These are phyloP conservation scores for Diachrysia chrysitis DNA, from an alignment of 2,888 invertebrate genomes.

Conservation along the genomic window DNA sequence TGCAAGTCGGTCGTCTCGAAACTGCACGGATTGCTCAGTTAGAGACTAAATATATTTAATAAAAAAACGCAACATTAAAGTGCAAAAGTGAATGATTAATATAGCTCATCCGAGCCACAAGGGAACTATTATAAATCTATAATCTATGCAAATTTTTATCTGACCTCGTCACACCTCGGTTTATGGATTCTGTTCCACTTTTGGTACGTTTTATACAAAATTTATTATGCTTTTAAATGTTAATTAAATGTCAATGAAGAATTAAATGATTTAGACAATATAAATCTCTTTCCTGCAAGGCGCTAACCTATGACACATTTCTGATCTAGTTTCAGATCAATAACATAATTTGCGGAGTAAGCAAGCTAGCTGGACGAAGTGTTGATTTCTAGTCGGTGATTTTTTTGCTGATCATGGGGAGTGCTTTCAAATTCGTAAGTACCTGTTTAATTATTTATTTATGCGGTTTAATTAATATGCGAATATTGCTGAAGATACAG, in stretches of 20 bases:
- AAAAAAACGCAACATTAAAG: constrained; percentile 57
- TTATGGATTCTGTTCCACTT: constrained; percentile 82
- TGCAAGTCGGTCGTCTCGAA: constrained; percentile 78
- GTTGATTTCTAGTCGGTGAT: constrained; percentile 51
- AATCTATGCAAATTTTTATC: constrained; percentile 79
- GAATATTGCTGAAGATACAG: too few relatives aligned
- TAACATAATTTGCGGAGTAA: constrained; percentile 76
- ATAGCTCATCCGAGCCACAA: constrained; percentile 58
- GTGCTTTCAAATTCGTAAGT: constrained; percentile 72
- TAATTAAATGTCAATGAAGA: constrained; percentile 83
- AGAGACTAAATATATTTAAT: constrained; percentile 61
- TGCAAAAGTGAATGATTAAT: constrained; percentile 70
- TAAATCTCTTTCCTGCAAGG: constrained; percentile 73
- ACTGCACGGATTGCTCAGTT: constrained; percentile 61
- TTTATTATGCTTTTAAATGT: constrained; percentile 85
- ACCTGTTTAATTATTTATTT: constrained; percentile 45
- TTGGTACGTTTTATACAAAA: constrained; percentile 81
- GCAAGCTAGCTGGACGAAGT: constrained; percentile 65
- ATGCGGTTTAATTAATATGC: constrained; percentile 25
- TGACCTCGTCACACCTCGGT: constrained; percentile 83
- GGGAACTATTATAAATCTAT: constrained; percentile 72
- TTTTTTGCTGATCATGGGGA: constrained; percentile 62
- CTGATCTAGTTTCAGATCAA: constrained; percentile 84
- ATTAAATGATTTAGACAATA: constrained; percentile 75
- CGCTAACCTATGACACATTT: constrained; percentile 72